phyloP scores from a whole-genome alignment of 2,888 invertebrate species.

The Cabera pusaria region DNA sequence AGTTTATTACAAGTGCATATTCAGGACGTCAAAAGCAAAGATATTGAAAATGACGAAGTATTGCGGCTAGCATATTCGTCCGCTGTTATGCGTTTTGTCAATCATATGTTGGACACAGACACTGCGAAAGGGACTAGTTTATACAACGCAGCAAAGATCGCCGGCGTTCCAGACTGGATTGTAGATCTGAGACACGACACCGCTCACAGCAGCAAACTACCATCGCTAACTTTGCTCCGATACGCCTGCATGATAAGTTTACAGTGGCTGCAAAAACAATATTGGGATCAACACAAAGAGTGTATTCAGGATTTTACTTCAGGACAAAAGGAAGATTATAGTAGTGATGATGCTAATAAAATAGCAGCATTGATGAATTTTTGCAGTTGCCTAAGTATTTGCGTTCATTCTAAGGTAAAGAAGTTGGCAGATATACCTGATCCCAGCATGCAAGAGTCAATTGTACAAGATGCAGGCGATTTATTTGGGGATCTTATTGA shows the following conservation, averaged over 20 bases:
- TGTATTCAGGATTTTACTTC: conserved; percentile 70
- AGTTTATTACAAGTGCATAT: conserved; percentile 79
- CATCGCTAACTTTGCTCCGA: conserved; percentile 85
- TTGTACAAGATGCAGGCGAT: conserved; percentile 62
- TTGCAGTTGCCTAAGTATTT: conserved; percentile 65
- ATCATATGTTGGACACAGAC: conserved; percentile 84
- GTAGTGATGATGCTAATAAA: conserved; percentile 51
- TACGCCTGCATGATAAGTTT: conserved; percentile 85
- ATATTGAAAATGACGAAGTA: conserved; percentile 45
- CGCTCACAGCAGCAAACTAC: conserved; percentile 88
- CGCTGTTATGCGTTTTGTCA: conserved; percentile 86
- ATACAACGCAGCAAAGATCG: conserved; percentile 83
- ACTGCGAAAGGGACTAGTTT: conserved; percentile 79
- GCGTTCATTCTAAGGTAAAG: conserved; percentile 62
- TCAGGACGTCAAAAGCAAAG: conserved; percentile 54
- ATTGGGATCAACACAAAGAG: conserved; percentile 84
- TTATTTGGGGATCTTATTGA: conserved; percentile 56
- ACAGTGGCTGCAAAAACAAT: conserved; percentile 87
- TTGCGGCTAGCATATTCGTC: conserved; percentile 84
- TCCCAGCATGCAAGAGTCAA: conserved; percentile 54
- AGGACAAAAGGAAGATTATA: conserved; percentile 43
- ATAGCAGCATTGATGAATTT: conserved; percentile 59
- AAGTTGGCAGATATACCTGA: conserved; percentile 64
- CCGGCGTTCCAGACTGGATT: conserved; percentile 91
- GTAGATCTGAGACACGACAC: conserved; percentile 90